These are phyloP conservation scores for Leucopternis melanops DNA, from an alignment of 2,113 vertebrate species.

Conservation along the genomic window DNA sequence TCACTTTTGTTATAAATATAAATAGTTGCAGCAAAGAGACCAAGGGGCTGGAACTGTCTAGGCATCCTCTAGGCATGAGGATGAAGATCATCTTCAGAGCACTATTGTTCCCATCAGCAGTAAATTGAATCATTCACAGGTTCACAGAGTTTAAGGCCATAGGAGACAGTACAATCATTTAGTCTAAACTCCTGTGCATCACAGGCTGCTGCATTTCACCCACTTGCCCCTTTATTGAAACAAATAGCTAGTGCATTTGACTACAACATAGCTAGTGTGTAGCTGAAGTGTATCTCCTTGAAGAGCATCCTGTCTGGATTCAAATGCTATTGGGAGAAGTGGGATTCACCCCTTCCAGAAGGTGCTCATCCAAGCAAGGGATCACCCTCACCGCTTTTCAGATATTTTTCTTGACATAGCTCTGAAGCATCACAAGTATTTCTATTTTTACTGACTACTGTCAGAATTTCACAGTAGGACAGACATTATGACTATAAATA, in stretches of 20 bases:
- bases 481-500: background rate
- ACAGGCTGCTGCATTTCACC: background rate
- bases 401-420: background rate
- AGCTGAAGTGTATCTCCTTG: background rate
- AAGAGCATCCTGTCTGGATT: background rate
- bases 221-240: background rate
- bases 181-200: background rate
- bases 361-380: background rate
- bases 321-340: accelerated
- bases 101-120: background rate
- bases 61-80: background rate
- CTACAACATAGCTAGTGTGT: accelerated
- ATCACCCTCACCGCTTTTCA: background rate
- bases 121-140: background rate
- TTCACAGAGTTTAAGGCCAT: background rate
- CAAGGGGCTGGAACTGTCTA: background rate
- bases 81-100: background rate
- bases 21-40: conserved; percentile 20
- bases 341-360: background rate
- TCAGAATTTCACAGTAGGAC: background rate
- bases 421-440: background rate
- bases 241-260: no score
- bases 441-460: background rate
- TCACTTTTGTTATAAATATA: background rate
- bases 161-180: background rate